Percentiles rank a stretch among this genome's conserved stretches.
Evolutionary conservation across 2,888 invertebrate species (phyloP).

Genomic region (Drosophila yooni): DNA sequence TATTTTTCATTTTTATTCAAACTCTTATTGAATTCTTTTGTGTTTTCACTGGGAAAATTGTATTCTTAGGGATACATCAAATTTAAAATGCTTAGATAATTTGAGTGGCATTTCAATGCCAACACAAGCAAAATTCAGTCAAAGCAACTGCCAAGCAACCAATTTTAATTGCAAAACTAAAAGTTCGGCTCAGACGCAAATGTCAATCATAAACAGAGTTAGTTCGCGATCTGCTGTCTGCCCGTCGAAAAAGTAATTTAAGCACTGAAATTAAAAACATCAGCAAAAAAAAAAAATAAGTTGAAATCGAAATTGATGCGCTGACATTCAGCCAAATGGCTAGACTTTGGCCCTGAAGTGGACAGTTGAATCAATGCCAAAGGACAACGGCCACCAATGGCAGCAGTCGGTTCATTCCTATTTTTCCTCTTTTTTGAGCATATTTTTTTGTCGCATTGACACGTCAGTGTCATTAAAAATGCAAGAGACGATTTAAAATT

Average conservation of each 20-base stretch:
- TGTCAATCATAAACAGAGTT: constrained; percentile 67
- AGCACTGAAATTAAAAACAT: constrained; percentile 49
- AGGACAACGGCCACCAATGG: constrained; percentile 44
- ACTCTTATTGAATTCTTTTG: background rate
- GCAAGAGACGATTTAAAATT: constrained; percentile 57
- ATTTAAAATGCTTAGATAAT: background rate
- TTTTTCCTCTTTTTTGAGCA: constrained; percentile 19
- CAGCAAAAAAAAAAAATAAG: constrained; percentile 34
- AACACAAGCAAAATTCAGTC: constrained; percentile 21
- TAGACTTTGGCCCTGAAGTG: constrained; percentile 73
- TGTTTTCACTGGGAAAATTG: background rate
- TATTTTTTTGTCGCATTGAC: constrained; percentile 68
- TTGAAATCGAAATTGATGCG: constrained; percentile 63
- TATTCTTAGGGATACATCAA: background rate
- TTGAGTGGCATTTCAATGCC: constrained; percentile 8
- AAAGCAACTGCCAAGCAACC: constrained; percentile 30
- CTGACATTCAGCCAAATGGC: constrained; percentile 69
- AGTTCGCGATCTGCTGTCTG: constrained; percentile 17
- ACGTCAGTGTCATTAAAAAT: constrained; percentile 73
- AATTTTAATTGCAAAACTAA: constrained; percentile 69
- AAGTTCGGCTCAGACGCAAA: constrained; percentile 44
- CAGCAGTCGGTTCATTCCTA: background rate
- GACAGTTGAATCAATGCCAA: constrained; percentile 73
- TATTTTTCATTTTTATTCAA: background rate
- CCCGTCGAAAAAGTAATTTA: constrained; percentile 74